phyloP scores from a whole-genome alignment of 2,113 vertebrate species.

The Podarcis cretensis region DNA sequence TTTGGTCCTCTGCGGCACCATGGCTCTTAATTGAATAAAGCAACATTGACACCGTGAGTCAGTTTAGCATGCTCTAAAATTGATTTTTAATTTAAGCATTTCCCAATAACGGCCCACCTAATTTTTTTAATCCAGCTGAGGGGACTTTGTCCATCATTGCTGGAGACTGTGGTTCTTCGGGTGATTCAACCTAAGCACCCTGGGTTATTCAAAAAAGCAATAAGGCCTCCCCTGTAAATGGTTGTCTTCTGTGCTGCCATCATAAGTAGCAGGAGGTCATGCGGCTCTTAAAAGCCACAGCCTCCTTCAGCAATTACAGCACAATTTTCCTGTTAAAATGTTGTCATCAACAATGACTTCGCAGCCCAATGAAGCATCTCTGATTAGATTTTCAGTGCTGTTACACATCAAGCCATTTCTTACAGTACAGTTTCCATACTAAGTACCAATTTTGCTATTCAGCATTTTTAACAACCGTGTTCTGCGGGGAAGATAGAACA shows the following conservation, averaged over 20 bases:
- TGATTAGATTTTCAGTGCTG: slow-evolving; percentile 67
- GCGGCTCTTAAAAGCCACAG: background rate
- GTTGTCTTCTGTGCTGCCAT: background rate
- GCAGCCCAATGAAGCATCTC: slow-evolving; percentile 58
- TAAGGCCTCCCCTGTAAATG: background rate
- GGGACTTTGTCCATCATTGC: background rate
- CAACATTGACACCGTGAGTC: background rate
- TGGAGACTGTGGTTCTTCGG: background rate
- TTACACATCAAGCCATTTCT: slow-evolving; percentile 51
- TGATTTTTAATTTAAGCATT: too few relatives aligned
- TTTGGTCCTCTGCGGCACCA: background rate
- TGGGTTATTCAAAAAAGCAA: background rate
- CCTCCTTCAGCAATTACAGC: slow-evolving; percentile 62
- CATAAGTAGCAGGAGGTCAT: slow-evolving; percentile 1
- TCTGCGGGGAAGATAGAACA: slow-evolving; percentile 7
- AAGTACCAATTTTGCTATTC: background rate
- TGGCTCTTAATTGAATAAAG: background rate
- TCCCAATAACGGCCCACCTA: too few relatives aligned
- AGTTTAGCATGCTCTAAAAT: too few relatives aligned
- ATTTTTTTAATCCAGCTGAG: background rate
- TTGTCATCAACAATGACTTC: slow-evolving; percentile 53
- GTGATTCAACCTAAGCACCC: background rate
- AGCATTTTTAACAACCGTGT: slow-evolving; percentile 15
- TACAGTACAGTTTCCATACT: background rate
- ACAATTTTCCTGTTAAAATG: slow-evolving; percentile 55